Evolutionary conservation across 2,113 vertebrate genomes (phyloP).

Genomic region (Thamnophis sirtalis): DNA sequence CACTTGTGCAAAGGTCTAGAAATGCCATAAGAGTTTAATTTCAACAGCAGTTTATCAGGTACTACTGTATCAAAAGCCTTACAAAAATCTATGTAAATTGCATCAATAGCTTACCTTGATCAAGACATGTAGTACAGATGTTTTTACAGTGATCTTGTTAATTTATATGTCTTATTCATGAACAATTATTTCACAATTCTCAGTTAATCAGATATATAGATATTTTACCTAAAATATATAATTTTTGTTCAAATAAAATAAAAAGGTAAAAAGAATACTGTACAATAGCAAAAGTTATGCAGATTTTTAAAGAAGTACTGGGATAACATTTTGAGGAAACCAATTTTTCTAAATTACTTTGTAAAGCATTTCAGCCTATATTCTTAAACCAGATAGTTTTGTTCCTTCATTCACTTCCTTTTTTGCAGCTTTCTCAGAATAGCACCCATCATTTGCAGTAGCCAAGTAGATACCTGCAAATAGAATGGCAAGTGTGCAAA

Average conservation of each 20-base stretch:
- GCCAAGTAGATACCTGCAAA: neutral
- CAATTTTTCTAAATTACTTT: neutral
- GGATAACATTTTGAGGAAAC: neutral
- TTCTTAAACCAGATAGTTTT: neutral
- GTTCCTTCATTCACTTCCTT: neutral
- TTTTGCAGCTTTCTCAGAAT: neutral
- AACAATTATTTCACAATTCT: slow-evolving; percentile 45
- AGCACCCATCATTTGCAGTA: neutral
- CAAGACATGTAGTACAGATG: too few relatives aligned
- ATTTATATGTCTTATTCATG: slow-evolving; percentile 36
- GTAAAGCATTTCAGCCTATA: neutral
- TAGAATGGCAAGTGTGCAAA: neutral
- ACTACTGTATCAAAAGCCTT: too few relatives aligned
- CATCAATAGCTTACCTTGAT: too few relatives aligned
- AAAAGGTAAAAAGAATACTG: neutral
- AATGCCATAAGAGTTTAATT: too few relatives aligned
- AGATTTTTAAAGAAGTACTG: neutral
- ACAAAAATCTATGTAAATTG: too few relatives aligned
- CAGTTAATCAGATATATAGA: neutral
- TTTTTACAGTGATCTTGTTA: neutral
- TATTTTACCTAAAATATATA: slow-evolving; percentile 18
- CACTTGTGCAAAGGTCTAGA: too few relatives aligned
- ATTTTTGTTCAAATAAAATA: slow-evolving; percentile 30
- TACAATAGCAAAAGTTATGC: neutral
- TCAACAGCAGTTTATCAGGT: too few relatives aligned